Base-by-base conservation (phyloP, 2,797 vertebrate species). In the Helostoma temminkii region DNA sequence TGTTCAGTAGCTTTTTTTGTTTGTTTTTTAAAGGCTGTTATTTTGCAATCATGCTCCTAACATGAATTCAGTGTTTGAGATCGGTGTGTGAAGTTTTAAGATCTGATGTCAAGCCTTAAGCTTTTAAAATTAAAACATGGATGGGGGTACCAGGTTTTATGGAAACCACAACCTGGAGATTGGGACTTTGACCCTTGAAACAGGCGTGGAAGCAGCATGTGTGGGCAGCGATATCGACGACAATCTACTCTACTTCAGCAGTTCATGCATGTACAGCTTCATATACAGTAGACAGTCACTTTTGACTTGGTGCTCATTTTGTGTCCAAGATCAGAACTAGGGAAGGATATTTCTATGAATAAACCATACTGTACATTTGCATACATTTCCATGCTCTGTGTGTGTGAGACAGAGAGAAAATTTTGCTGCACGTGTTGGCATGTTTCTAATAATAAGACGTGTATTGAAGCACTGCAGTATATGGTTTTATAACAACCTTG, bases 101-200 rank as follows among this genome's bases (percentile, higher is more conserved):
- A 68, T 55, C 48, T 58, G 73, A 82, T 79, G 81, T 62, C 58
- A 49, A 7, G 62, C 73, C 61, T 42, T 1, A 0, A 69, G 76
- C 66, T 71, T 61, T 66, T 47, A 22, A 74, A 80, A 80, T 83
- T 70, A 88, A 83, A 69, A 53, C n/a, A n/a, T n/a, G n/a, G n/a
- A n/a, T n/a, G 19, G 18, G 15, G 70, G 55, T 24, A 32, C 14
- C 0, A 0, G 37, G 47, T 61, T 68, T 76, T 65, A 32, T 76
- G 64, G 66, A 76, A 78, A 76, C 79, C 64, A 55, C 74, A 66
- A 57, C 68, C 70, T 76, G 77, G 67, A 77, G 82, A 72, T 47
- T 9, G 48, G 43, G 43, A 34, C 71, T 76, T 69, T 63, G 54
- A 77, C 54, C 50, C 60, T 66, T 71, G 62, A 70, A 81, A 59